Percentiles rank a stretch among this genome's conserved stretches.
Evolutionary conservation across 2,888 invertebrate genomes (phyloP).

Genomic region (Baccha elongata): DNA sequence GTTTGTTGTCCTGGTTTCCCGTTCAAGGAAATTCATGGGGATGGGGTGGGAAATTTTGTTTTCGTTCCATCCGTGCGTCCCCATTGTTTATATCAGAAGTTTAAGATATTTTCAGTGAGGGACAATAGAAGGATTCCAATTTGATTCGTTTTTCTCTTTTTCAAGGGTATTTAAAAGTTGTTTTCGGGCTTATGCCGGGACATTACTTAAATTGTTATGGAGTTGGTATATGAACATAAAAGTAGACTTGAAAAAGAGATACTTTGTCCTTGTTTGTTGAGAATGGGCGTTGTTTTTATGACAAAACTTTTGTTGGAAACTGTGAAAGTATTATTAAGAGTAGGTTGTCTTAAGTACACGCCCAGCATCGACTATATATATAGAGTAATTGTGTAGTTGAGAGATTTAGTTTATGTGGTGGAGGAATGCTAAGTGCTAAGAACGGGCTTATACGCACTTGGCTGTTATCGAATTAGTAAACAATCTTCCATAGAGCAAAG

Average conservation of each 20-base stretch:
- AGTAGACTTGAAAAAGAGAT: conserved; percentile 53
- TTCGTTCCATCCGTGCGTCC: background rate
- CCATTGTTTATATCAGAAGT: conserved; percentile 41
- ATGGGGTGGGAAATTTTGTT: conserved; percentile 6
- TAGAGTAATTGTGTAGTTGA: background rate
- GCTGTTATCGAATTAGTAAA: conserved; percentile 54
- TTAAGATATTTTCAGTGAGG: conserved; percentile 42
- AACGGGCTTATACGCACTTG: conserved; percentile 7
- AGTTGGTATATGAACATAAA: conserved; percentile 28
- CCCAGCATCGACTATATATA: background rate
- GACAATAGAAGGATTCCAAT: conserved; percentile 40
- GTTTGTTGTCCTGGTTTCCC: conserved; percentile 12
- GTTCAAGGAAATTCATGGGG: background rate
- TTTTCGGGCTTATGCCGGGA: conserved; percentile 55
- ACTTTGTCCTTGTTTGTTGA: conserved; percentile 21
- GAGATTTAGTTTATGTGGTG: conserved; percentile 16
- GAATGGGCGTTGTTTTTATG: conserved; percentile 51
- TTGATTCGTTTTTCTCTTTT: conserved; percentile 15
- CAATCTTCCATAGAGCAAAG: conserved; percentile 34
- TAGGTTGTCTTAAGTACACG: conserved; percentile 41
- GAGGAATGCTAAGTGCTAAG: conserved; percentile 24
- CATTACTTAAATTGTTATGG: conserved; percentile 69
- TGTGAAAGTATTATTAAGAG: conserved; percentile 45
- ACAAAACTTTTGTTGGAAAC: conserved; percentile 49
- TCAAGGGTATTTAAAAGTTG: conserved; percentile 49